Evolutionary conservation across 1,140 invertebrate species (phyloP).

Genomic region (Callitettix versicolor): DNA sequence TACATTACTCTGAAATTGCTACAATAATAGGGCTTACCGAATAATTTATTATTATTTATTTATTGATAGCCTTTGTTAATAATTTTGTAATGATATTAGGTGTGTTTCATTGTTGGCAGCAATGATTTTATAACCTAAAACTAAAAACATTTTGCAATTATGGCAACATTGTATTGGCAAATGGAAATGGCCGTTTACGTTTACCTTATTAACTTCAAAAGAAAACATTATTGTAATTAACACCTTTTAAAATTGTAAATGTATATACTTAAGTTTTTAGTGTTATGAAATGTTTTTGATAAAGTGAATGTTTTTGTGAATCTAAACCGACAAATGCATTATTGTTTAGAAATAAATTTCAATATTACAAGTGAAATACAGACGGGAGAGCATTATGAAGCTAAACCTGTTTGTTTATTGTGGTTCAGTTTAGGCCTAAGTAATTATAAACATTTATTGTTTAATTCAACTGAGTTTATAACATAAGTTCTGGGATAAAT

Average conservation of each 20-base stretch:
- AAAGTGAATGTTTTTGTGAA: conserved; percentile 7
- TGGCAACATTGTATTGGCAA: conserved; percentile 25
- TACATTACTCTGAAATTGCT: no score
- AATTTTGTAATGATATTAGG: background rate
- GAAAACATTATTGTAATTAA: no score
- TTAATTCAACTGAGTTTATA: background rate
- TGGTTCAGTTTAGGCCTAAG: conserved; percentile 1
- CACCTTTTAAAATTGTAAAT: no score
- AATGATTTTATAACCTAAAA: conserved; percentile 11
- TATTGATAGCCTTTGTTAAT: background rate
- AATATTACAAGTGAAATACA: background rate
- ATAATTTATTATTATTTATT: no score
- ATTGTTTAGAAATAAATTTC: background rate
- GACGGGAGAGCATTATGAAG: background rate
- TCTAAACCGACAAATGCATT: background rate
- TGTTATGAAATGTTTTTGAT: background rate
- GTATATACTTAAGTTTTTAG: background rate
- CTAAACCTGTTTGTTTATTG: conserved; percentile 14
- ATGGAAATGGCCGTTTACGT: conserved; percentile 23
- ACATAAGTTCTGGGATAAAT: background rate
- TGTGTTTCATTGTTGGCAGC: conserved; percentile 14
- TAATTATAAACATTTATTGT: background rate
- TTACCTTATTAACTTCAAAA: background rate
- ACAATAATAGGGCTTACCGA: no score
- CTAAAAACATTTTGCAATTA: conserved; percentile 16